Base-by-base conservation (phyloP, 2,888 invertebrate species). In the Congeria kusceri region DNA sequence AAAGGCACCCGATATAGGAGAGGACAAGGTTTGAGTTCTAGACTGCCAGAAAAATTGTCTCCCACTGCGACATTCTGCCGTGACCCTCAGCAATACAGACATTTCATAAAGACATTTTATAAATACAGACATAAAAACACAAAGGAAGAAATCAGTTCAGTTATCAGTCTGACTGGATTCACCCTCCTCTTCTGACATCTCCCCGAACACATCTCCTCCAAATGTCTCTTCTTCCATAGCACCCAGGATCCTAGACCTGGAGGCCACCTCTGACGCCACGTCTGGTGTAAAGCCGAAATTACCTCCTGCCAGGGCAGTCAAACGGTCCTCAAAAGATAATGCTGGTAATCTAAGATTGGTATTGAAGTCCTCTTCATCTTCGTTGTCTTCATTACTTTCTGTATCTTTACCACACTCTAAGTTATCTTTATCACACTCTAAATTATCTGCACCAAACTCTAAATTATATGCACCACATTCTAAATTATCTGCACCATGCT, bases 251-350 rank as follows among this genome's bases (percentile, higher is more conserved):
- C 74, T 83, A 3, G 87, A 89, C 32, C 78, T 85, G 11, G 88
- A 87, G 20, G 82, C 88, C 27, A 88, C 89, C 80, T 83, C 73
- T 3, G 86, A 84, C 47, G 90, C 90, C 25, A 90, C 57, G 71
- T 82, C 86, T 13, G 89, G 76, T 9, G 86, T 77, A 15, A 89
- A 80, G 15, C 77, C 70, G 1, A 87, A 66, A 61, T 81, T 79
- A 15, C 81, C 78, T 15, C 86, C 85, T 23, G 81, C 69, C 9
- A 86, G 49, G 32, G 69, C 69, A 20, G 69, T 76, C 39, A 88
- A 59, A 53, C 85, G 80, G 39, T 85, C 85, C 53, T 84, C 78
- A 27, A 83, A 47, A 23, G 78, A 62, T 20, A 66, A 7, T 59
- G 29, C 32, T 23, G 62, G 62, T 25, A 73, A 20, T 47, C 63